phyloP scores from a whole-genome alignment of 92 coral and sea anemone genomes.

The Palythoa grandiflora region DNA sequence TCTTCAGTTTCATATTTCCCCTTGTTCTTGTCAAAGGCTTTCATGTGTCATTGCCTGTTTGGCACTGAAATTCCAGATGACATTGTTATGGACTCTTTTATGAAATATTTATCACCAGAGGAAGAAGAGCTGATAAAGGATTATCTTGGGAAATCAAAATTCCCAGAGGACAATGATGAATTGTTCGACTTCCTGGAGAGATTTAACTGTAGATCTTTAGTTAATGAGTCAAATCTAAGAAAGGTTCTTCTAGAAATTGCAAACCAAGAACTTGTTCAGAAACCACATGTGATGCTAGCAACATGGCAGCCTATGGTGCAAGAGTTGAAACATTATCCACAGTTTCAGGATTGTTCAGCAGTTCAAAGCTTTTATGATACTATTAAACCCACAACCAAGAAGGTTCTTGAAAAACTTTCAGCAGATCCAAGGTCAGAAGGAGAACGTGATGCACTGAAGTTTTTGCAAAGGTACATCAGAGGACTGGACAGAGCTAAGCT shows the following conservation, averaged over 20 bases:
- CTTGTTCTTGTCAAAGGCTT: slow-evolving; percentile 69
- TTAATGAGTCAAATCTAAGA: slow-evolving; percentile 58
- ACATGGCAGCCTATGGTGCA: slow-evolving; percentile 40
- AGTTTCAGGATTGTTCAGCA: slow-evolving; percentile 30
- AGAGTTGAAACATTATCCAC: slow-evolving; percentile 14
- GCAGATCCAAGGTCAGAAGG: slow-evolving; percentile 61
- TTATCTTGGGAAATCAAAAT: slow-evolving; percentile 26
- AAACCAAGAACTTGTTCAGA: slow-evolving; percentile 56
- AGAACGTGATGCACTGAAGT: slow-evolving; percentile 73
- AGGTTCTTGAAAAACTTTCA: slow-evolving; percentile 60
- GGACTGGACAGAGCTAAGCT: slow-evolving; percentile 20
- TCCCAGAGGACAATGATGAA: slow-evolving; percentile 71
- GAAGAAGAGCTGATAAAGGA: slow-evolving; percentile 65
- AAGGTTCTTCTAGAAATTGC: slow-evolving; percentile 52
- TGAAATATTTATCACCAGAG: slow-evolving; percentile 60
- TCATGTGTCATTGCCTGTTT: slow-evolving; percentile 48
- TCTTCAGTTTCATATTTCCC: slow-evolving; percentile 63
- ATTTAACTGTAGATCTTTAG: slow-evolving; percentile 72
- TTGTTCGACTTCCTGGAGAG: slow-evolving; percentile 68
- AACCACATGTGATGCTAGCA: slow-evolving; percentile 54
- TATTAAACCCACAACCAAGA: slow-evolving; percentile 66
- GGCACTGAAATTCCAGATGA: slow-evolving; percentile 16
- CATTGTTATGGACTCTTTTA: slow-evolving; percentile 37
- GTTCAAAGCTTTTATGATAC: slow-evolving; percentile 43
- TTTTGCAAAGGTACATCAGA: slow-evolving; percentile 62